Base-by-base conservation (phyloP, 2,113 vertebrate genomes). In the Ancistrus triradiatus region DNA sequence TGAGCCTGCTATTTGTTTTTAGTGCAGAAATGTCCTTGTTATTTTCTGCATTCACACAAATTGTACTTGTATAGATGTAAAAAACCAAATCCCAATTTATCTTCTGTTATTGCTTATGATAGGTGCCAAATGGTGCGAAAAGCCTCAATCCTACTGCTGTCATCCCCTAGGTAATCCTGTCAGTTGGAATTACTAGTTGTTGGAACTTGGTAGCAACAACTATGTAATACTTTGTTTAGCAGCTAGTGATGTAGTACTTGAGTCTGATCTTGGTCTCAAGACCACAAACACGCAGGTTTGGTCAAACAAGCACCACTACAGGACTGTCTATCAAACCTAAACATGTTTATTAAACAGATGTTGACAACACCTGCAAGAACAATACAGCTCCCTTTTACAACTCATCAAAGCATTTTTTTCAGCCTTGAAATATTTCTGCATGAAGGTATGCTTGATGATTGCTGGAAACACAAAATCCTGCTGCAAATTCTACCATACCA, bases 161-260 rank as follows among this genome's bases (percentile, higher is more conserved):
- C 28, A 50, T 62, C 37, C 59, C 24, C 22, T 48, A 24, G 28
- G 63, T 72, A 72, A 72, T 68, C 70, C 55, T 59, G 60, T 64
- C 65, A 68, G 59, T 63, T 52, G 14, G 35, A 4, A 11, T 8
- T 8, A 37, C 35, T 10, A 10, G 52, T 52, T 66, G 53, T 43
- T 27, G 57, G 67, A 50, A 44, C 51, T 72, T 24, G 15, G 15
- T 51, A 46, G 37, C 53, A 21, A 52, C 22, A 31, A 42, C 53
- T 21, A 27, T 21, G 18, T 42, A 42, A 68, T 64, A 68, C 66
- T 59, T 64, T 40, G 59, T 59, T 63, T 59, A 58, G 49, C 56
- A 52, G 35, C 59, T 68, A 63, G 61, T 48, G 59, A 51, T 25
- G 46, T 18, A 33, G n/a, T n/a, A n/a, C n/a, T n/a, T n/a, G n/a